phyloP scores from a whole-genome alignment of 92 coral and sea anemone genomes.

The Palythoa grandis region DNA sequence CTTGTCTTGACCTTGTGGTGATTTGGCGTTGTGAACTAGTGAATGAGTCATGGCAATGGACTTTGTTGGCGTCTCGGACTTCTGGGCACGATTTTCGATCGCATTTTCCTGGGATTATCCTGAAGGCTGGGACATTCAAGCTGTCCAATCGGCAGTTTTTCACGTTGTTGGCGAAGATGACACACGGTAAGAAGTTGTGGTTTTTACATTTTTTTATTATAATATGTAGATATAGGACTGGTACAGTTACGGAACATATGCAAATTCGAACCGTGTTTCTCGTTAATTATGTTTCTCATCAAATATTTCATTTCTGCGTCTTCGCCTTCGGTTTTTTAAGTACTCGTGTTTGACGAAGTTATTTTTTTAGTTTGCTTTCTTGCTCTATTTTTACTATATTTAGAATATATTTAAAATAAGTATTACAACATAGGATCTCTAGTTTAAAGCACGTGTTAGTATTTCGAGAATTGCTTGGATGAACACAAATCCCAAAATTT shows the following conservation, averaged over 20 bases:
- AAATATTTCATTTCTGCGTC: background rate
- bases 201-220: background rate
- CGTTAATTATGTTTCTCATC: background rate
- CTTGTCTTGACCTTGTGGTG: background rate
- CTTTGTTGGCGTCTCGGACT: conserved; percentile 79
- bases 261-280: background rate
- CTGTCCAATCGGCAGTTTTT: conserved; percentile 84
- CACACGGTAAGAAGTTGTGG: conserved; percentile 52
- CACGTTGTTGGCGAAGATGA: conserved; percentile 87
- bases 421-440: too few relatives aligned
- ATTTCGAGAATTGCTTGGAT: background rate
- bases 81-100: conserved; percentile 91
- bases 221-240: background rate
- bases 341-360: too few relatives aligned
- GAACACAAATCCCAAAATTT: background rate
- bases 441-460: background rate
- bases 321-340: too few relatives aligned
- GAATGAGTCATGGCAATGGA: conserved; percentile 58
- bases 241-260: background rate
- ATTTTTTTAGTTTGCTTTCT: background rate
- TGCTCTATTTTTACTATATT: background rate
- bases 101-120: conserved; percentile 94
- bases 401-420: too few relatives aligned
- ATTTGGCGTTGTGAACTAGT: background rate
- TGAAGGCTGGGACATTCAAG: conserved; percentile 79